Evolutionary conservation across 2,113 vertebrate species (phyloP).

Genomic region (Nothocercus nigrocapillus): DNA sequence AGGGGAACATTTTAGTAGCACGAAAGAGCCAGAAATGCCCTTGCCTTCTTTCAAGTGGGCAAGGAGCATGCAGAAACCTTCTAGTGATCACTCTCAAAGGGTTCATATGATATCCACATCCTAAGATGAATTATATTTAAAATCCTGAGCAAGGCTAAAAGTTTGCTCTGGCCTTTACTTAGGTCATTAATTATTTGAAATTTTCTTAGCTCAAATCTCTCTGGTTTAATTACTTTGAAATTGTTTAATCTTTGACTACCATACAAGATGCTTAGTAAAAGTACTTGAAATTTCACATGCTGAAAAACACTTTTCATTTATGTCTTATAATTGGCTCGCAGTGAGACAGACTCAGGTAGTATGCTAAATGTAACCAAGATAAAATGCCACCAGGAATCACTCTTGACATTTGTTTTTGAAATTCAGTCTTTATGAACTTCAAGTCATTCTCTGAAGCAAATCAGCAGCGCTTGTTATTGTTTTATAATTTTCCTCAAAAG

Average conservation of each 20-base stretch:
- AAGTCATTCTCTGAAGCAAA: constrained; percentile 20
- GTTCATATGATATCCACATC: background rate
- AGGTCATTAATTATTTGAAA: background rate
- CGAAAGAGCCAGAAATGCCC: background rate
- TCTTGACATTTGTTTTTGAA: constrained; percentile 57
- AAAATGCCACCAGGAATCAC: constrained; percentile 37
- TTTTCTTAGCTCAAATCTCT: constrained; percentile 5
- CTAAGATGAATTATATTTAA: constrained; percentile 15
- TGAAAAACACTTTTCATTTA: constrained; percentile 35
- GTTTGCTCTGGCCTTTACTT: background rate
- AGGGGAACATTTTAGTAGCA: background rate
- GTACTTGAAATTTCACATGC: constrained; percentile 28
- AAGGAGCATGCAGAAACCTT: background rate
- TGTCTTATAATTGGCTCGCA: constrained; percentile 34
- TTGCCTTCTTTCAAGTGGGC: background rate
- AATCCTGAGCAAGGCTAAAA: constrained; percentile 21
- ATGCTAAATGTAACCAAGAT: constrained; percentile 7
- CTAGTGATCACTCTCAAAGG: background rate
- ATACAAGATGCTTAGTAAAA: background rate
- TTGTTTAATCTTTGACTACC: constrained; percentile 40
- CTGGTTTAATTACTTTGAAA: constrained; percentile 40
- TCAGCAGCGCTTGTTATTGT: constrained; percentile 36
- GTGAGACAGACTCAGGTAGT: background rate
- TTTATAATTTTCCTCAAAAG: constrained; percentile 54
- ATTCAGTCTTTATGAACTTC: background rate